Base-by-base conservation (phyloP, 2,888 invertebrate species). In the Epirrita christyi region DNA sequence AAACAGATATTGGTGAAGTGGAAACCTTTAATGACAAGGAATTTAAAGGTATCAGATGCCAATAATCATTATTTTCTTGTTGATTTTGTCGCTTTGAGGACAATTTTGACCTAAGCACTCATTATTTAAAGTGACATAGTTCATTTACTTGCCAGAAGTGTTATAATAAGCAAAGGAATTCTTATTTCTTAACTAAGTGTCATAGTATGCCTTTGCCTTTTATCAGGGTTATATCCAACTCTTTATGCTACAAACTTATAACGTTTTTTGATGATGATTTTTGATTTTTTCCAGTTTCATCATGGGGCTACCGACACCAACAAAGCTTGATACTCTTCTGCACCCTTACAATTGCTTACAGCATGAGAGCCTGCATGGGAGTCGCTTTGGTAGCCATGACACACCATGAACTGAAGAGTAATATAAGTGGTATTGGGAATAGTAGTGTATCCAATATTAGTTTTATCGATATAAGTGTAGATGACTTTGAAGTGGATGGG, bases 321-420 rank as follows among this genome's bases (percentile, higher is more conserved):
- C 95, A 95, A 75, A 89, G 93, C 13, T 57, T 94, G 0, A 78
- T 95, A 44, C 78, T 95, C 44, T 94, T 95, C 67, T 72, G 92
- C 10, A 88, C 93, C 0, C 80, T 94, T 13, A 85, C 93, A 0
- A 88, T 93, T 40, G 94, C 93, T 2, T 95, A 94, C 77, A 93
- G 93, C 8, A 92, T 94, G 83, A 83, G 95, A 57, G 89, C 94
- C 0, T 94, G 93, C 62, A 91, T 95, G 77, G 95, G 95, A 0
- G 94, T 95, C 0, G 93, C 94, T 0, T 81, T 95, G 15, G 95
- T 95, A 0, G 94, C 94, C 0, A 95, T 95, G 95, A 81, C 80
- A 0, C 66, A 73, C 11, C 65, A 62, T 15, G 62, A 68, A 0
- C 27, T 8, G 2, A 57, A 57, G 6, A 9, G 3, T 3, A 37